phyloP scores from a whole-genome alignment of 2,113 vertebrate species.

The Sporophila hypoxantha region DNA sequence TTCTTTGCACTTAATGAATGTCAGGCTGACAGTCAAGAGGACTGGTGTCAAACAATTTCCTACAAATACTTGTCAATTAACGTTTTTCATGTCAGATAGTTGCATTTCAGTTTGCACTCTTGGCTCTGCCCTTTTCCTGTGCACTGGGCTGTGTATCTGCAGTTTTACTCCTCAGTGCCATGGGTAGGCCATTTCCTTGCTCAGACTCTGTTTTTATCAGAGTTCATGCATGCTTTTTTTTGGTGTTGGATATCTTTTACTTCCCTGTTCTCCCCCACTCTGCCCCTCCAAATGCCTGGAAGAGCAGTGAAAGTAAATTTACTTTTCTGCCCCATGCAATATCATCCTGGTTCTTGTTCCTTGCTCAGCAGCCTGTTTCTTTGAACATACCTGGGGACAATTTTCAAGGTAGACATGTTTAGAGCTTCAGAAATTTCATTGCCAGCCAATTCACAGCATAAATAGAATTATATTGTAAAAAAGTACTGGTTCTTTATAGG shows the following conservation, averaged over 20 bases:
- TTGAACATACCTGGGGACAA: not conserved
- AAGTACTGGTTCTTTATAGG: not conserved
- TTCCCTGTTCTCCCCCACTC: not conserved
- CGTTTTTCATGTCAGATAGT: not conserved
- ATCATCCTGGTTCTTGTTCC: not conserved
- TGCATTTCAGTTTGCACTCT: not conserved
- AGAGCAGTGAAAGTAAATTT: not conserved
- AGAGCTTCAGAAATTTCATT: not conserved
- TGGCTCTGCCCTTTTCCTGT: not conserved
- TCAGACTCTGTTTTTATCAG: not conserved
- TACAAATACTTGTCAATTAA: not conserved
- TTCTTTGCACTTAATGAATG: not conserved
- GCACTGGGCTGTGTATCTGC: not conserved
- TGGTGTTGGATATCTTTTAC: not conserved
- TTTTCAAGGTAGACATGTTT: not conserved
- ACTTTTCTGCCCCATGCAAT: not conserved
- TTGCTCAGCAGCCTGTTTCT: not conserved
- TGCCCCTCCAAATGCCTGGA: not conserved
- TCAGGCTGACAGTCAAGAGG: not conserved
- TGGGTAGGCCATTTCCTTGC: not conserved
- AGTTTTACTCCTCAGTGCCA: rapidly evolving
- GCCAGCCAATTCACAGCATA: not conserved
- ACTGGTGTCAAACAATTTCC: not conserved
- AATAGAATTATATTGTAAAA: not conserved
- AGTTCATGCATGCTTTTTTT: not conserved